phyloP scores from a whole-genome alignment of 2,113 vertebrate genomes.

The Chloebia gouldiae region DNA sequence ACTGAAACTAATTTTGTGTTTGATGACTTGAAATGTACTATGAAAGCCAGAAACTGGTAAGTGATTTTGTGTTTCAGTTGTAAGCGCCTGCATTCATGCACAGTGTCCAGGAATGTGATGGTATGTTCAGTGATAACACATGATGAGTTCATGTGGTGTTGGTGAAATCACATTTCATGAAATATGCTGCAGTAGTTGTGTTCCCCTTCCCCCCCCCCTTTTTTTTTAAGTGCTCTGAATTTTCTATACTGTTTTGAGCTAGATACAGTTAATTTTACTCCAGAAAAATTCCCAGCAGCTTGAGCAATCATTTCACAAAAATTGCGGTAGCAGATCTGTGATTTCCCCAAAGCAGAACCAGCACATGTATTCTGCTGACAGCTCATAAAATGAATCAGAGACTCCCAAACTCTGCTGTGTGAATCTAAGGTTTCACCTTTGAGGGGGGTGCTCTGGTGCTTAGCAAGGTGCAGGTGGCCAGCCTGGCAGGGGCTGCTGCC shows the following conservation, averaged over 20 bases:
- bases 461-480: neutral
- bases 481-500: neutral
- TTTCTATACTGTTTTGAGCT: neutral
- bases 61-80: neutral
- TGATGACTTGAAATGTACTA: neutral
- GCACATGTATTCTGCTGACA: neutral
- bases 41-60: neutral
- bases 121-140: neutral
- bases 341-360: neutral
- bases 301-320: neutral
- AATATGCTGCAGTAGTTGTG: neutral
- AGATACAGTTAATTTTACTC: neutral
- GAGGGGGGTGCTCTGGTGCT: neutral
- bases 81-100: neutral
- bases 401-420: neutral
- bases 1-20: neutral
- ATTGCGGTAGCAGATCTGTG: neutral
- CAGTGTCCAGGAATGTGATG: neutral
- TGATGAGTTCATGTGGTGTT: neutral
- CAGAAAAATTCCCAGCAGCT: neutral
- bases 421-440: neutral
- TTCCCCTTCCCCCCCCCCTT: neutral
- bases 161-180: neutral
- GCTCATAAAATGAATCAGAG: neutral
- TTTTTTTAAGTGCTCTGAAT: neutral